Percentiles rank a stretch among this genome's conserved stretches.
Conservation (phyloP, 2,888 invertebrate species). For the Doris montereyensis region DNA sequence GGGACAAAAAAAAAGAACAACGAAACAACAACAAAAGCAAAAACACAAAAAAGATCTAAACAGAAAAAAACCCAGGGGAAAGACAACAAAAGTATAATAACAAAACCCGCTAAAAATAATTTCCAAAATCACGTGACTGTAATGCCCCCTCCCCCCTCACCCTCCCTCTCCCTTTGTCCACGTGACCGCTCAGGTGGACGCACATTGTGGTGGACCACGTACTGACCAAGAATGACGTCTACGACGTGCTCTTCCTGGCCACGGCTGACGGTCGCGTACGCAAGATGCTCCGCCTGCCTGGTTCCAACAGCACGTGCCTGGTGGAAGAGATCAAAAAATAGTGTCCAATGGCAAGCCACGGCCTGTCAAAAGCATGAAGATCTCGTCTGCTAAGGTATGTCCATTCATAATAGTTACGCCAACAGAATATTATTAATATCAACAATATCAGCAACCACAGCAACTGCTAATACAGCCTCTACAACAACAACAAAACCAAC, state of each 20-base stretch:
- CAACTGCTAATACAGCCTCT: background rate
- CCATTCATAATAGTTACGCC: too few species aligned
- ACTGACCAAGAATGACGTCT: slow-evolving; percentile 80
- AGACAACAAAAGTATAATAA: too few species aligned
- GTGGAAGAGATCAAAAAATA: slow-evolving; percentile 86
- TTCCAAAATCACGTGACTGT: too few species aligned
- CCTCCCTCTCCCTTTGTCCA: too few species aligned
- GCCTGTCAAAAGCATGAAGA: slow-evolving; percentile 82
- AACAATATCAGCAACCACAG: too few species aligned
- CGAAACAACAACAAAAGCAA: too few species aligned
- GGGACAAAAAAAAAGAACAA: too few species aligned
- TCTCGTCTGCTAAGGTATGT: slow-evolving; percentile 77
- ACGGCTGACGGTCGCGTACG: slow-evolving; percentile 84
- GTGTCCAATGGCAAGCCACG: slow-evolving; percentile 76
- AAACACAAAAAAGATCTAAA: too few species aligned
- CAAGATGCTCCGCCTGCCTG: slow-evolving; percentile 84
- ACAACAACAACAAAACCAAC: background rate
- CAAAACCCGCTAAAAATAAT: too few species aligned
- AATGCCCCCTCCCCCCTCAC: too few species aligned
- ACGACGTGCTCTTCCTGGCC: slow-evolving; percentile 87
- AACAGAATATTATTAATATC: background rate
- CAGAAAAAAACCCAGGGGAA: too few species aligned
- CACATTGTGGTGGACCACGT: slow-evolving; percentile 85
- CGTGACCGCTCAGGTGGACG: slow-evolving; percentile 72
- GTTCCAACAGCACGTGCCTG: slow-evolving; percentile 82